A percentile compares a stretch with the other conserved stretches of the same genome.
phyloP scores from a whole-genome alignment of 1,140 invertebrate species.

The Hylyphantes graminicola region DNA sequence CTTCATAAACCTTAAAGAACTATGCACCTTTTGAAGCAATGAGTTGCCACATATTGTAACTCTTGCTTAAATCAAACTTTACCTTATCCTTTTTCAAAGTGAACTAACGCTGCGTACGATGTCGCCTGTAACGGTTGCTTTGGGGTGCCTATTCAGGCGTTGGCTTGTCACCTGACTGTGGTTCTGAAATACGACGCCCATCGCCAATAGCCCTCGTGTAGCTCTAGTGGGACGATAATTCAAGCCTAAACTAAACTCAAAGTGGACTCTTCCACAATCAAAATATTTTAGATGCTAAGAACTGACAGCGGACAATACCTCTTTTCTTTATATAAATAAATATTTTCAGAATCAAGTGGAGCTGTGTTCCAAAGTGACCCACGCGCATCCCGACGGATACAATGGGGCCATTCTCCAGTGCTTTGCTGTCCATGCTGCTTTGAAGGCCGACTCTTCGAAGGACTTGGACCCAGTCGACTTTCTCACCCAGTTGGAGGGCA shows the following conservation, averaged over 20 bases:
- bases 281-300: no score
- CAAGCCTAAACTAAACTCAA: no score
- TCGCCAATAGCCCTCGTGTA: not conserved
- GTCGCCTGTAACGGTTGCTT: not conserved
- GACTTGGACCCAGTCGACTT: conserved; percentile 63
- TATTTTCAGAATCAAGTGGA: conserved; percentile 64
- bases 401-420: conserved; percentile 77
- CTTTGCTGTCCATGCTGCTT: conserved; percentile 67
- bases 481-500: conserved; percentile 71
- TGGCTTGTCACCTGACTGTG: not conserved
- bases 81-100: no score
- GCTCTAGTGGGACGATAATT: not conserved
- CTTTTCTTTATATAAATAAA: not conserved
- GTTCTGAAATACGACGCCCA: no score
- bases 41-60: no score
- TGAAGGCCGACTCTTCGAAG: conserved; percentile 63
- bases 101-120: not conserved
- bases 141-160: not conserved
- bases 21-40: no score
- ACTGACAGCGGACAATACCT: not conserved
- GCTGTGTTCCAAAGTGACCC: conserved; percentile 75
- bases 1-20: no score
- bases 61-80: no score
- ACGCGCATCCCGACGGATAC: conserved; percentile 75
- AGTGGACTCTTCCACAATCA: no score